phyloP scores from a whole-genome alignment of 2,888 invertebrate species.

The Cosmorhoe ocellata region DNA sequence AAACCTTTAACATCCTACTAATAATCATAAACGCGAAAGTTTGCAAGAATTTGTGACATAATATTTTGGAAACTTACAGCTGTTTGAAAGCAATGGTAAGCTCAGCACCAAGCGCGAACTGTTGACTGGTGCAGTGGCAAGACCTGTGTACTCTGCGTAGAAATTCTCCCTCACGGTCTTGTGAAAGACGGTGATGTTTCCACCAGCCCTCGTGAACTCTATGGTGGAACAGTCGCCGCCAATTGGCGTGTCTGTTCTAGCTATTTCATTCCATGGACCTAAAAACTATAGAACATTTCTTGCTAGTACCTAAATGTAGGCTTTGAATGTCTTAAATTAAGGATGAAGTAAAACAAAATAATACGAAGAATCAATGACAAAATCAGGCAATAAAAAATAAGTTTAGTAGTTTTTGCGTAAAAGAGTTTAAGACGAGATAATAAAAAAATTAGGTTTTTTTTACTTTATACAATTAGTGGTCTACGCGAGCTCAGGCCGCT shows the following conservation, averaged over 20 bases:
- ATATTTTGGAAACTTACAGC: constrained; percentile 44
- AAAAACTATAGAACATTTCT: constrained; percentile 48
- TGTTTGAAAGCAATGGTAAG: constrained; percentile 28
- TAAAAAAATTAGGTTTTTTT: no score
- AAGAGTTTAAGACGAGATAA: no score
- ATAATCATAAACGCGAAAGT: no score
- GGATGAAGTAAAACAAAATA: no score
- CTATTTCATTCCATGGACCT: constrained; percentile 59
- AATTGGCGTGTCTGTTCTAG: constrained; percentile 39
- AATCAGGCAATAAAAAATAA: no score
- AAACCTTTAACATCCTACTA: no score
- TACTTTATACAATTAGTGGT: no score
- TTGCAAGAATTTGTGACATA: no score
- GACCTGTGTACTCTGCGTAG: constrained; percentile 41
- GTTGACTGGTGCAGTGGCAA: constrained; percentile 32
- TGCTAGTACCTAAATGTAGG: neutral
- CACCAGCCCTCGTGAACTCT: constrained; percentile 33
- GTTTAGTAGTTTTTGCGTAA: no score
- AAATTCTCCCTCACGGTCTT: constrained; percentile 55
- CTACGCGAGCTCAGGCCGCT: no score
- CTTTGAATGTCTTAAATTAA: no score
- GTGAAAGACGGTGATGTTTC: constrained; percentile 33
- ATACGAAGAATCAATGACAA: no score
- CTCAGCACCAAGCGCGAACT: constrained; percentile 46
- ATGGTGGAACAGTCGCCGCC: constrained; percentile 55